phyloP scores from a whole-genome alignment of 2,797 vertebrate genomes.

The Sebastes steindachneri region DNA sequence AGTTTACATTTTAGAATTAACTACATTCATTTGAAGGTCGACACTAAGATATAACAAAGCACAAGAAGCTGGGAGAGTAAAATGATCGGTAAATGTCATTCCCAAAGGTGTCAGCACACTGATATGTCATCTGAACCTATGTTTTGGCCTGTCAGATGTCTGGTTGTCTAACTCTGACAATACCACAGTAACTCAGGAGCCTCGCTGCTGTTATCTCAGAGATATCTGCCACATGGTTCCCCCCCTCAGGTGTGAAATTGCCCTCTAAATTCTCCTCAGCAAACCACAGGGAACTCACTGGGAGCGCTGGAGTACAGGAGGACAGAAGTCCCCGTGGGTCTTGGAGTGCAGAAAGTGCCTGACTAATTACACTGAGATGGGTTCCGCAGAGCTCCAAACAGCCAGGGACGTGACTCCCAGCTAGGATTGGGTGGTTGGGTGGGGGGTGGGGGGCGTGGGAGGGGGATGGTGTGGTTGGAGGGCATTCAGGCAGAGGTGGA shows the following conservation, averaged over 20 bases:
- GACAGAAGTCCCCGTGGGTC: neutral
- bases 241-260: too few species aligned
- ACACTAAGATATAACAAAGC: neutral
- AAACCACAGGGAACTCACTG: too few species aligned
- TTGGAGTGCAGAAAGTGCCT: neutral
- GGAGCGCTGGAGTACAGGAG: too few species aligned
- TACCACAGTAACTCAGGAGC: neutral
- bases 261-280: too few species aligned
- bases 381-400: neutral
- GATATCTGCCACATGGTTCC: too few species aligned
- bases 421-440: neutral
- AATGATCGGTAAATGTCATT: neutral
- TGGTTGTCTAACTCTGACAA: neutral
- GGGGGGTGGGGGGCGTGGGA: neutral
- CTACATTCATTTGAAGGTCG: neutral
- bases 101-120: neutral
- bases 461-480: neutral
- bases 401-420: neutral
- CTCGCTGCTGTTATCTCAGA: neutral
- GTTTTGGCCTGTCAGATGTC: neutral
- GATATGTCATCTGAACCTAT: neutral
- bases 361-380: constrained; percentile 9
- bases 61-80: neutral
- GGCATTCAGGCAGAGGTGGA: neutral
- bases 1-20: neutral